Evolutionary conservation across 2,113 vertebrate species (phyloP).

Genomic region (Thomomys bottae): DNA sequence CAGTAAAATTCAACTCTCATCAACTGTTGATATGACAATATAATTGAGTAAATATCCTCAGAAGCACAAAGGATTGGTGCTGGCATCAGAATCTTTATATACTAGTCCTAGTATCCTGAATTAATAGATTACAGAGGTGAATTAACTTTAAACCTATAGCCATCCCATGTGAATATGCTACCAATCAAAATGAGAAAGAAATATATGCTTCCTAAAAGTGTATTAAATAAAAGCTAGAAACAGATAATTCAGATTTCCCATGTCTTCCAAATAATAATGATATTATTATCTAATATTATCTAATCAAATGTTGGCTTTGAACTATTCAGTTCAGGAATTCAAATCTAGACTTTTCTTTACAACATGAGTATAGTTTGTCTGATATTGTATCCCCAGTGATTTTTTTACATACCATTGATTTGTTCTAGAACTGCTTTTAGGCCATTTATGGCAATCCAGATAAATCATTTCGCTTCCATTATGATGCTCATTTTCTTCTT

Average conservation of each 20-base stretch:
- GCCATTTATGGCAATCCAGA: background rate
- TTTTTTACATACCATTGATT: background rate
- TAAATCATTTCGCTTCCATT: background rate
- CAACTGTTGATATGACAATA: background rate
- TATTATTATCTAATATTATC: rapidly evolving
- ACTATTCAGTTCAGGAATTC: background rate
- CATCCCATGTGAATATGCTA: background rate
- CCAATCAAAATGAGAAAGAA: too few species aligned
- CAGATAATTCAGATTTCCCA: background rate
- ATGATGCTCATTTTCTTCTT: background rate
- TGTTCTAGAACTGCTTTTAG: background rate
- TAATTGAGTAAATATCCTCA: background rate
- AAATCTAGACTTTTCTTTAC: background rate
- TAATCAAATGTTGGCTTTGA: background rate
- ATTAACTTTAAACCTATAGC: background rate
- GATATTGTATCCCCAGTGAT: background rate
- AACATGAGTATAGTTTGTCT: background rate
- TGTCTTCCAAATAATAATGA: background rate
- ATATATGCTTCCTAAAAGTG: too few species aligned
- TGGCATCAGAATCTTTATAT: background rate
- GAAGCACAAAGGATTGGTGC: background rate
- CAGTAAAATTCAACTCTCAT: background rate
- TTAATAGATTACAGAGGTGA: too few species aligned
- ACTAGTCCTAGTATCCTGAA: background rate
- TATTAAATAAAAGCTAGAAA: background rate